These are phyloP conservation scores for Macroglossus sobrinus DNA, from an alignment of 2,113 vertebrate species.

Conservation along the genomic window DNA sequence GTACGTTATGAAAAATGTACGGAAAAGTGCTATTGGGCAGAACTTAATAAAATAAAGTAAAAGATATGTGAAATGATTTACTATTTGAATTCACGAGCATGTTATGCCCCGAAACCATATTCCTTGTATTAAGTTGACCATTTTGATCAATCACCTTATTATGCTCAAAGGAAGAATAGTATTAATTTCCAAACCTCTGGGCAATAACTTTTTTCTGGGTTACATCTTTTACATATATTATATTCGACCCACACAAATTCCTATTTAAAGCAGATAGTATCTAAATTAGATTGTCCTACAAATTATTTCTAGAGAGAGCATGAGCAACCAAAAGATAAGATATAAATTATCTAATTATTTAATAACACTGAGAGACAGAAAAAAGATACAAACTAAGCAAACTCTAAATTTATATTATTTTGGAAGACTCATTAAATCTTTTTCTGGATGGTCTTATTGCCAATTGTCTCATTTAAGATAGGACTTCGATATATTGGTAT, in stretches of 20 bases:
- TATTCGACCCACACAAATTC: slow-evolving; percentile 34
- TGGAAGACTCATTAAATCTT: slow-evolving; percentile 31
- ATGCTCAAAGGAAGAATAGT: not conserved
- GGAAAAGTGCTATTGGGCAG: not conserved
- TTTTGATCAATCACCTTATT: slow-evolving; percentile 3
- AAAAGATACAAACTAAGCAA: slow-evolving; percentile 26
- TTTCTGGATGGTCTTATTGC: not conserved
- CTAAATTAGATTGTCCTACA: slow-evolving; percentile 51
- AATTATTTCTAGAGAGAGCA: slow-evolving; percentile 38
- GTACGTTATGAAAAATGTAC: not conserved
- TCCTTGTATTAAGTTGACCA: not conserved
- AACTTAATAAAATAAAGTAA: slow-evolving; percentile 31
- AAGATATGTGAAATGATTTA: not conserved
- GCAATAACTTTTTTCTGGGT: slow-evolving; percentile 18
- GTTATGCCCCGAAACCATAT: not conserved
- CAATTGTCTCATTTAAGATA: slow-evolving; percentile 13
- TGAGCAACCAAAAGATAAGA: slow-evolving; percentile 36
- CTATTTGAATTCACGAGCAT: slow-evolving; percentile 1
- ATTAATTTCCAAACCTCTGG: slow-evolving; percentile 35
- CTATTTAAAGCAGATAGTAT: slow-evolving; percentile 40
- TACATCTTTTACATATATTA: slow-evolving; percentile 7
- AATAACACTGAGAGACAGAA: slow-evolving; percentile 16
- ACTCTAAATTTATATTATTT: not conserved
- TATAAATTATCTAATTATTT: slow-evolving; percentile 49
- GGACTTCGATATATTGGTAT: not conserved